These are phyloP conservation scores for Spodoptera litura DNA, from an alignment of 1,140 invertebrate species.

Conservation along the genomic window DNA sequence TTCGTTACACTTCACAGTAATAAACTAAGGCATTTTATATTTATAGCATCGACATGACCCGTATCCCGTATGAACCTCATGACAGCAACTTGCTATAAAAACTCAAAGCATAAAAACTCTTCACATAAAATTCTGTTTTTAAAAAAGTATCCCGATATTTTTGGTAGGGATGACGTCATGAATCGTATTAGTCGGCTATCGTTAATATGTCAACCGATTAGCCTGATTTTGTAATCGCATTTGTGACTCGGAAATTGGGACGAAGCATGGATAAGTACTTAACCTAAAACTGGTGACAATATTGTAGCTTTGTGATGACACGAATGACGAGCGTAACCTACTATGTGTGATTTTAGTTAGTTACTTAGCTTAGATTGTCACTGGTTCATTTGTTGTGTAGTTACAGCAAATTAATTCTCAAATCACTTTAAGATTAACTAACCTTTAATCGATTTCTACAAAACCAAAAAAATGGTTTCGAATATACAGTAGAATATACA, in stretches of 20 bases:
- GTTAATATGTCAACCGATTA: slow-evolving; percentile 3
- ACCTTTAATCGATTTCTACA: too few species aligned
- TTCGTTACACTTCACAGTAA: neutral
- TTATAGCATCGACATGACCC: slow-evolving; percentile 15
- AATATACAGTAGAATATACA: too few species aligned
- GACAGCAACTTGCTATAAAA: slow-evolving; percentile 15
- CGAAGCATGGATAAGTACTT: too few species aligned
- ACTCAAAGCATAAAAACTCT: slow-evolving; percentile 1
- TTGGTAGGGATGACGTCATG: neutral
- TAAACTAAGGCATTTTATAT: slow-evolving; percentile 15
- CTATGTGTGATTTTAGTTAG: too few species aligned
- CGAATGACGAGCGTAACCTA: too few species aligned
- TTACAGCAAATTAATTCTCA: too few species aligned
- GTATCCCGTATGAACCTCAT: slow-evolving; percentile 22
- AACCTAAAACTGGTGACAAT: too few species aligned
- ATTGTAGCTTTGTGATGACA: too few species aligned
- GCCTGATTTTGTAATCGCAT: neutral
- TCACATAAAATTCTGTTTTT: neutral
- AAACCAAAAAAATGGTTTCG: too few species aligned
- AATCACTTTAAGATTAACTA: too few species aligned
- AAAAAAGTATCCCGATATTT: neutral
- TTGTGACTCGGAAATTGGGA: neutral
- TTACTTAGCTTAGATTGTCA: too few species aligned
- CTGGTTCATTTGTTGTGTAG: too few species aligned
- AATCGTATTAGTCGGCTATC: slow-evolving; percentile 3